Evolutionary conservation across 1,140 invertebrate genomes (phyloP).

Genomic region (Geopemphigus sp.): DNA sequence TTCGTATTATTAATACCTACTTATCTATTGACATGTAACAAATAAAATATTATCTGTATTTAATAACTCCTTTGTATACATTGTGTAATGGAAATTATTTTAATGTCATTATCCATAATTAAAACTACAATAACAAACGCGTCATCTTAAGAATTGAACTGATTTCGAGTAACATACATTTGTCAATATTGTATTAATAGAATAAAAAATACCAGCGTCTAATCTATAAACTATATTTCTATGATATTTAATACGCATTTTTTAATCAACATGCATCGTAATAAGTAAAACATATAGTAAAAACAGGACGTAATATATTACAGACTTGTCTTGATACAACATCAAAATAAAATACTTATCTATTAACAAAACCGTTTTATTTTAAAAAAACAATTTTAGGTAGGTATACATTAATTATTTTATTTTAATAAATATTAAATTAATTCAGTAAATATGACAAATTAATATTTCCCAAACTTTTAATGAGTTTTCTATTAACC

Average conservation of each 20-base stretch:
- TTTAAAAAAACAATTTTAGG: neutral
- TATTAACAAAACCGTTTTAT: neutral
- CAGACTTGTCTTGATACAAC: neutral
- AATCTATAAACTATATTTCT: too few species aligned
- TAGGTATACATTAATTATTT: neutral
- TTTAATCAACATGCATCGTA: too few species aligned
- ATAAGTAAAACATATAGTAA: too few species aligned
- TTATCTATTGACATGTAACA: neutral
- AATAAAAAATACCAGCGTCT: neutral
- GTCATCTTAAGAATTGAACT: neutral
- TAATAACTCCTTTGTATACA: neutral
- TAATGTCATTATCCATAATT: neutral
- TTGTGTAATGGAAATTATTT: neutral
- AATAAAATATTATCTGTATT: slow-evolving; percentile 17
- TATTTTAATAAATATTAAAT: too few species aligned
- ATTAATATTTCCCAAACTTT: neutral
- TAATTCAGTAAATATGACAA: neutral
- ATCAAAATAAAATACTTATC: neutral
- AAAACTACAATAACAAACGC: neutral
- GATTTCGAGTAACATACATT: neutral
- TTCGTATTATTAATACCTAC: neutral
- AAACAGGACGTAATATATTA: neutral
- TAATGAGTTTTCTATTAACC: neutral
- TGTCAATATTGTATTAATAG: neutral
- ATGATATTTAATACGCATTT: too few species aligned